Base-by-base conservation (phyloP, 2,113 vertebrate species). In the Hippolais icterina region DNA sequence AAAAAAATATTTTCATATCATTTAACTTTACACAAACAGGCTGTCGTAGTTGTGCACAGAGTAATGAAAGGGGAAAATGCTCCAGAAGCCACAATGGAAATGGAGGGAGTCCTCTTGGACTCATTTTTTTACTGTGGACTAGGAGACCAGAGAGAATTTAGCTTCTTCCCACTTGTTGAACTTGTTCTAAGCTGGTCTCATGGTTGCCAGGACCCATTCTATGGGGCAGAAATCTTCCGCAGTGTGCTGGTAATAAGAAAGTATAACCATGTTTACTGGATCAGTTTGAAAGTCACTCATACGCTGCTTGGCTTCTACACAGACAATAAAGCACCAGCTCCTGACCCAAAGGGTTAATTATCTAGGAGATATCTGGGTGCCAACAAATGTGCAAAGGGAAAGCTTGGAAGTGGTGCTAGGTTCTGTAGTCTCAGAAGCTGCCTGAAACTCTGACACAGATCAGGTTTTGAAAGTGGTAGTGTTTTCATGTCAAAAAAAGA, bases 211-310 rank as follows among this genome's bases (percentile, higher is more conserved):
- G 19, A 28, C 3, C 17, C 24, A 9, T n/a, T 74, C 33, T 42
- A 2, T 15, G 12, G 22, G 18, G 24, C 27, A 85, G 39, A 83
- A 0, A 1, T 17, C 10, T 52, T 80, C 31, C 19, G 12, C 12
- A 25, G 9, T 5, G 4, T 16, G 20, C 3, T 81, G 22, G 11
- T 10, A 33, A 15, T 9, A 25, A 25, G 24, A 66, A 53, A 4
- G 5, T 24, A 11, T 11, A 63, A 3, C 16, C 42, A 66, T 0
- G 0, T 66, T 8, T 66, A 2, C 14, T n/a, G 22, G 9, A 28
- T 39, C 22, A 39, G 35, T 49, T 15, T 70, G 54, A 47, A 84
- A 66, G 10, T 37, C 10, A 8, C 10, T 49, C 15, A 50, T 14
- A 53, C 4, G 2, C 72, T 21, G 1, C 5, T 28, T 54, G 22